phyloP scores from a whole-genome alignment of 2,113 vertebrate genomes.

The Rhea pennata region DNA sequence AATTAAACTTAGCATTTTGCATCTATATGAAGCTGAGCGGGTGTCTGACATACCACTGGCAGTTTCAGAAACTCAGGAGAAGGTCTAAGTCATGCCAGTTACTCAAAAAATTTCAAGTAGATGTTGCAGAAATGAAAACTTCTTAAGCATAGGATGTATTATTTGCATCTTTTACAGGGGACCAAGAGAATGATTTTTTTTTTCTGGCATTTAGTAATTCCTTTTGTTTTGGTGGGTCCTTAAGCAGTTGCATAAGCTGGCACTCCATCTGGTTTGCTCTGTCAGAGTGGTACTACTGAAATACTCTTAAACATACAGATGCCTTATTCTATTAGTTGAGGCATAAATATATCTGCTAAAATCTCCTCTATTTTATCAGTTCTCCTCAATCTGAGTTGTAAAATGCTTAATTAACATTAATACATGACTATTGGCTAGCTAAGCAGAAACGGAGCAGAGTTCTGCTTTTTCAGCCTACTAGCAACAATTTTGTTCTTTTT shows the following conservation, averaged over 20 bases:
- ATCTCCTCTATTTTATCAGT: background rate
- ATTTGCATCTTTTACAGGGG: too few species aligned
- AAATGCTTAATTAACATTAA: background rate
- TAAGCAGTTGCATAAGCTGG: background rate
- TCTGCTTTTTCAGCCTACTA: background rate
- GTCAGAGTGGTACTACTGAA: fast-evolving
- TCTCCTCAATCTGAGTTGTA: background rate
- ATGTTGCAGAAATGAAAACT: too few species aligned
- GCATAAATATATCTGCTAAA: background rate
- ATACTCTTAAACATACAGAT: background rate
- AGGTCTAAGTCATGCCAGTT: too few species aligned
- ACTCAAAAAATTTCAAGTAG: too few species aligned
- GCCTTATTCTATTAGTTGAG: background rate
- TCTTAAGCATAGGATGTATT: too few species aligned
- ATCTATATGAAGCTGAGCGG: background rate
- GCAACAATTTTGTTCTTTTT: background rate
- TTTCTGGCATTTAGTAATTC: too few species aligned
- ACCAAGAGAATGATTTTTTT: too few species aligned
- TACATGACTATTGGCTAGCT: too few species aligned
- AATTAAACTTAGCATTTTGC: background rate
- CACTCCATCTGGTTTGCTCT: background rate
- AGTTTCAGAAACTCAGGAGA: too few species aligned
- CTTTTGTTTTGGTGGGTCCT: background rate
- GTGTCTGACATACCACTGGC: too few species aligned
- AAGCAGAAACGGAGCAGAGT: background rate